Base-by-base conservation (phyloP, 2,113 vertebrate genomes). In the Melanerpes aurifrons region DNA sequence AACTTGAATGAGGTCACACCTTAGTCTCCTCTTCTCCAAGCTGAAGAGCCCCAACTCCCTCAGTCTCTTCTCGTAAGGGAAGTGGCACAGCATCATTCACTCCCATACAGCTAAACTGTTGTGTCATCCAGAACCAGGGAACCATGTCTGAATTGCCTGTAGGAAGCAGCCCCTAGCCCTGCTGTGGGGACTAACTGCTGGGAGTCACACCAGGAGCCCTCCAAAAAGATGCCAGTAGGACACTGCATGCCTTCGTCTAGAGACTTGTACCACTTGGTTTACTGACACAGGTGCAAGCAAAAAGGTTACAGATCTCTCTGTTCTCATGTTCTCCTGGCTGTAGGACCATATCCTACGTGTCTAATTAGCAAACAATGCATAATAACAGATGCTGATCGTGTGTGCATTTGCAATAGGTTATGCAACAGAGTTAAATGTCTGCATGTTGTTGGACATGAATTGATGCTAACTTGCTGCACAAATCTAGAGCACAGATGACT, bases 101-200 rank as follows among this genome's bases (percentile, higher is more conserved):
- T 74, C 35, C 43, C 54, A 10, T 9, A 5, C 15, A 28, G 58
- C 67, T 67, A 15, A 58, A 67, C 32, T 57, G n/a, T 37, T 45
- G 54, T 58, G 58, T 56, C 16, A 19, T 45, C 12, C 31, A 53
- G 48, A 63, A 45, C 6, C 2, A 4, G 64, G 43, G 28, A 28
- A 25, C 26, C 71, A 48, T 4, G 1, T 35, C 28, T 1, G 1
- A 11, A 12, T 10, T 71, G 47, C 21, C 8, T 29, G 0, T 8
- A 57, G 70, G 50, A 43, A 85, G 24, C 40, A 54, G 53, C 53
- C 18, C 50, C 15, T 5, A 40, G 28, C 40, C 54, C n/a, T 31
- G 1, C 31, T 47, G 7, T 21, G n/a, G 76, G 40, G 78, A 14
- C 19, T 32, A 7, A 12, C 31, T 56, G n/a, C 68, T 18, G 32